A percentile compares a stretch with the other conserved stretches of the same genome.
phyloP scores from a whole-genome alignment of 2,888 invertebrate species.

The Caenorhabditis drosophilae region DNA sequence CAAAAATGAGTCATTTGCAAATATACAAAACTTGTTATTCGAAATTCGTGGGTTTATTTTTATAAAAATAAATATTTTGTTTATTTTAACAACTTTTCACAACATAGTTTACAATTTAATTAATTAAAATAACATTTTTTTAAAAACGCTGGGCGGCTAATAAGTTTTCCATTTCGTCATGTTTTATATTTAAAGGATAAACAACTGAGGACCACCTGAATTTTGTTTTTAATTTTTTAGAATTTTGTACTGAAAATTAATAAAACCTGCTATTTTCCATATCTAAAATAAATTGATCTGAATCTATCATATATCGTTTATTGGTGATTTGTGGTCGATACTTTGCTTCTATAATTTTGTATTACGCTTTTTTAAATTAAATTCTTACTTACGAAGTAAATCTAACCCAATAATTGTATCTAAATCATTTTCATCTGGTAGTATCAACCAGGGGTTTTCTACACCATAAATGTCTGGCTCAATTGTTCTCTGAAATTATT shows the following conservation, averaged over 20 bases:
- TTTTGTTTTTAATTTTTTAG: too few species aligned
- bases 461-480: conserved; percentile 16
- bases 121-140: too few species aligned
- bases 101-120: too few species aligned
- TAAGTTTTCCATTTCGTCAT: conserved; percentile 15
- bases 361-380: neutral
- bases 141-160: conserved; percentile 16
- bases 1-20: too few species aligned
- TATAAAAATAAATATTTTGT: too few species aligned
- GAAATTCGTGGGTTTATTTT: too few species aligned
- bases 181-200: conserved; percentile 18
- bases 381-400: conserved; percentile 21
- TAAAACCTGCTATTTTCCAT: conserved; percentile 29
- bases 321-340: conserved; percentile 31
- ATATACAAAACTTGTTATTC: too few species aligned
- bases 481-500: neutral
- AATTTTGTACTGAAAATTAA: too few species aligned
- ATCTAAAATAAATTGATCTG: conserved; percentile 29
- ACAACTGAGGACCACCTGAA: conserved; percentile 30
- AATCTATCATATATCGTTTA: conserved; percentile 31
- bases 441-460: conserved; percentile 26
- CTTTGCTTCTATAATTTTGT: conserved; percentile 14
- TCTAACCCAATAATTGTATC: conserved; percentile 31
- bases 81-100: too few species aligned
- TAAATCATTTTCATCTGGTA: conserved; percentile 25